Conservation (phyloP, 2,113 vertebrate species). For the Pungitius pungitius region DNA sequence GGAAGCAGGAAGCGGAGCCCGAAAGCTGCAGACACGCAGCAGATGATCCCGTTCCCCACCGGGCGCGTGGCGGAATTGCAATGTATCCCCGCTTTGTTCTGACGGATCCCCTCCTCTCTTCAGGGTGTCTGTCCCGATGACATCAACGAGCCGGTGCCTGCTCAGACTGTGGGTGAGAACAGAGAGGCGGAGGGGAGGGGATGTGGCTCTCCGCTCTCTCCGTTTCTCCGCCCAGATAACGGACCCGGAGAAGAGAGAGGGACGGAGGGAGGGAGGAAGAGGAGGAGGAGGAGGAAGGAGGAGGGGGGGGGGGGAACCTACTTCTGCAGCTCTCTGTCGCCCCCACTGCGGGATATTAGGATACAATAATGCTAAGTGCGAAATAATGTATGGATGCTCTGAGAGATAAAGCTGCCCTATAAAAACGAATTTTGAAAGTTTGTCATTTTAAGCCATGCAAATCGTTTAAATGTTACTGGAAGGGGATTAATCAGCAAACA, state of each 20-base stretch:
- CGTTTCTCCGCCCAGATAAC: slow-evolving; percentile 74
- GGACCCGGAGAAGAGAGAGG: slow-evolving; percentile 22
- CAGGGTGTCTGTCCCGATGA: slow-evolving; percentile 1
- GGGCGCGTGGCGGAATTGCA: background rate
- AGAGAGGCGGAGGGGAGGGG: slow-evolving; percentile 44
- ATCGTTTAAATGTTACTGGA: too few species aligned
- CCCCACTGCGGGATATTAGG: slow-evolving; percentile 41
- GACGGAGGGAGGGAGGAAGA: slow-evolving; percentile 2
- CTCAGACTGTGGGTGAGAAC: slow-evolving; percentile 40
- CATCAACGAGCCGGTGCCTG: slow-evolving; percentile 37
- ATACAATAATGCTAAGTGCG: background rate
- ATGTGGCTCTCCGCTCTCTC: slow-evolving; percentile 33
- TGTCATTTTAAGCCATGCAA: too few species aligned
- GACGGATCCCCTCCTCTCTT: slow-evolving; percentile 13
- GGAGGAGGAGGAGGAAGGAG: background rate
- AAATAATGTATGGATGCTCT: background rate
- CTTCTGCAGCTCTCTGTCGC: slow-evolving; percentile 72
- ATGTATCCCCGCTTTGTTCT: slow-evolving; percentile 44
- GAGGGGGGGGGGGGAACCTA: slow-evolving; percentile 1
- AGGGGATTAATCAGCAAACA: too few species aligned
- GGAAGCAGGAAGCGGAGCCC: slow-evolving; percentile 23
- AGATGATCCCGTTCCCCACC: background rate
- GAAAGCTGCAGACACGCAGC: background rate
- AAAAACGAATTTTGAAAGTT: too few species aligned
- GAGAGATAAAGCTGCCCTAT: background rate